These are phyloP conservation scores for Oopsacas minuta DNA, from an alignment of 37 sponge, comb jelly and placozoan genomes.

Conservation along the genomic window DNA sequence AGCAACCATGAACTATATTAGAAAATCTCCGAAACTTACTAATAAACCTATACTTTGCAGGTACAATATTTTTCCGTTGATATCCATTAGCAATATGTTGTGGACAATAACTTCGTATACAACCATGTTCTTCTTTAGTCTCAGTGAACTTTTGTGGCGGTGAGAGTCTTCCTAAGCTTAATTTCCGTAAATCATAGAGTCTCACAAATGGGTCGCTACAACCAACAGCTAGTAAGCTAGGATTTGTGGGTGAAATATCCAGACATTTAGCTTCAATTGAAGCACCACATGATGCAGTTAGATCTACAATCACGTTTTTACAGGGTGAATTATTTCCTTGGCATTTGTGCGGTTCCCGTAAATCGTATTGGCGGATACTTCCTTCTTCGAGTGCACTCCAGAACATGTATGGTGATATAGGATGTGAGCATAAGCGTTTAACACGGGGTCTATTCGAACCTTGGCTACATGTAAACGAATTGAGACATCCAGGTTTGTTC, in stretches of 20 bases:
- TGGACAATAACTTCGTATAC: slow-evolving; percentile 33
- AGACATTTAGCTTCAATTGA: slow-evolving; percentile 47
- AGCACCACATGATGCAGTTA: slow-evolving; percentile 21
- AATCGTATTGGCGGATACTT: slow-evolving; percentile 64
- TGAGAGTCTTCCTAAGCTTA: slow-evolving; percentile 20
- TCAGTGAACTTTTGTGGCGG: neutral
- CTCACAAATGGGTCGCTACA: slow-evolving; percentile 57
- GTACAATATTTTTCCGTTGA: neutral
- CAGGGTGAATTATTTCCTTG: slow-evolving; percentile 24
- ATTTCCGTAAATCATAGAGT: slow-evolving; percentile 67
- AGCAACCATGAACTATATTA: too few relatives aligned
- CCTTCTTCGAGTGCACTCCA: slow-evolving; percentile 85
- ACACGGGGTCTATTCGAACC: slow-evolving; percentile 31
- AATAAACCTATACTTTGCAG: neutral
- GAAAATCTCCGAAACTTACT: too few relatives aligned
- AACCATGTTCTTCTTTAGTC: slow-evolving; percentile 22
- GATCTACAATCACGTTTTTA: slow-evolving; percentile 52
- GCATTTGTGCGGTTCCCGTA: slow-evolving; percentile 60
- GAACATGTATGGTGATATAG: slow-evolving; percentile 37
- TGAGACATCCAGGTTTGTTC: neutral
- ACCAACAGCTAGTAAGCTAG: slow-evolving; percentile 72
- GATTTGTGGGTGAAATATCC: slow-evolving; percentile 52
- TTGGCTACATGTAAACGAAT: slow-evolving; percentile 22
- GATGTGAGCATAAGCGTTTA: slow-evolving; percentile 50
- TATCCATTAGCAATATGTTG: slow-evolving; percentile 29